A percentile compares a stretch with the other conserved stretches of the same genome.
phyloP scores from a whole-genome alignment of 2,888 invertebrate species.

The Pollenia amentaria region DNA sequence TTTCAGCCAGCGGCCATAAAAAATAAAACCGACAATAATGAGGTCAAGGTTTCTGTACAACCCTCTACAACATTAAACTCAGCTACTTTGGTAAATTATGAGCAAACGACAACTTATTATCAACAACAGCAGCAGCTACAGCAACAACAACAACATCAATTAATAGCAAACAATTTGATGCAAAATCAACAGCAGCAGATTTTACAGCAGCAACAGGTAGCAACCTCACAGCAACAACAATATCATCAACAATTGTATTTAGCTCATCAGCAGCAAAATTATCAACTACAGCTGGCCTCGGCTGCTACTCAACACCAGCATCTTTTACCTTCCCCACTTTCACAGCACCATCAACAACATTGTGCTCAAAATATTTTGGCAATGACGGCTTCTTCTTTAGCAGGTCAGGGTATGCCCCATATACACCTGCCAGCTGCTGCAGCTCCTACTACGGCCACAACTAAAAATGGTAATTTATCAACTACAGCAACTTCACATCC shows the following conservation, averaged over 20 bases:
- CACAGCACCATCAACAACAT: conserved; percentile 77
- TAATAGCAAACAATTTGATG: conserved; percentile 68
- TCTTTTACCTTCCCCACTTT: conserved; percentile 46
- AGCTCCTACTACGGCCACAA: conserved; percentile 82
- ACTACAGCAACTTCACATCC: conserved; percentile 78
- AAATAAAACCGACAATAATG: conserved; percentile 53
- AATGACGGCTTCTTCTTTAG: conserved; percentile 55
- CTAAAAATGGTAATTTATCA: conserved; percentile 85
- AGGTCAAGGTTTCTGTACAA: conserved; percentile 53
- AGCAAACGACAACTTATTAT: conserved; percentile 80
- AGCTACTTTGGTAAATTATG: conserved; percentile 76
- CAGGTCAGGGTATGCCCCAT: conserved; percentile 73
- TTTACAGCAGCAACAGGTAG: conserved; percentile 74
- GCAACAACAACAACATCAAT: conserved; percentile 74
- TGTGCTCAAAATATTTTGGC: conserved; percentile 79
- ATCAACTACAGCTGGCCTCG: conserved; percentile 60
- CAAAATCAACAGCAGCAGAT: conserved; percentile 67
- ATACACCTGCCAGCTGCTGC: conserved; percentile 76
- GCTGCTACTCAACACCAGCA: conserved; percentile 62
- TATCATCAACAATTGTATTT: conserved; percentile 63
- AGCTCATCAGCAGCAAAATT: conserved; percentile 70
- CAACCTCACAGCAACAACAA: conserved; percentile 66
- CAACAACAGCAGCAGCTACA: conserved; percentile 75
- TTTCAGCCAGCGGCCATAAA: conserved; percentile 79
- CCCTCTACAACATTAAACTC: conserved; percentile 44